Conservation (phyloP, 1,140 invertebrate species). For the Rhynchophorus ferrugineus region DNA sequence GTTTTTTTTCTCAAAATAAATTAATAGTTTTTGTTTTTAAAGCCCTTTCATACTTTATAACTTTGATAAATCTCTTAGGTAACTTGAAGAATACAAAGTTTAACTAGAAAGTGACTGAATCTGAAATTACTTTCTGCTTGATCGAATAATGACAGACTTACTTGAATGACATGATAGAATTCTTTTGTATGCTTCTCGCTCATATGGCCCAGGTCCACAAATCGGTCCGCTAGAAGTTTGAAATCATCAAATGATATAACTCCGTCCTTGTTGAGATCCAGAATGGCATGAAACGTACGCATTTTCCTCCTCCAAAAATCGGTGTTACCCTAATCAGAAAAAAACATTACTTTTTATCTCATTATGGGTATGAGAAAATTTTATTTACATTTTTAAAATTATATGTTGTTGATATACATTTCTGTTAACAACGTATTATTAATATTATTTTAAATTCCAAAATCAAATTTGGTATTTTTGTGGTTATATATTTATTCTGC, state of each 20-base stretch:
- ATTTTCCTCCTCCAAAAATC: constrained; percentile 86
- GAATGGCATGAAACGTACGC: constrained; percentile 69
- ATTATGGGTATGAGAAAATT: neutral
- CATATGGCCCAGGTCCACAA: constrained; percentile 64
- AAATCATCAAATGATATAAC: constrained; percentile 76
- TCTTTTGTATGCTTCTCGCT: constrained; percentile 52
- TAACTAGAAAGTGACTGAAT: neutral
- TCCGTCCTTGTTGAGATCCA: constrained; percentile 81
- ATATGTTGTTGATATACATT: too few relatives aligned
- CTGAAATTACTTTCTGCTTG: neutral
- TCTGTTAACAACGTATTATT: too few relatives aligned
- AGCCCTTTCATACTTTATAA: too few relatives aligned
- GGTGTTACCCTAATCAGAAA: constrained; percentile 54
- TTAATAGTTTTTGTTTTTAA: too few relatives aligned
- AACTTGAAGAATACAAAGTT: constrained; percentile 5
- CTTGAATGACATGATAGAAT: constrained; percentile 58
- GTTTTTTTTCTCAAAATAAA: too few relatives aligned
- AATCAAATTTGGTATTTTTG: too few relatives aligned
- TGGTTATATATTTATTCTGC: too few relatives aligned
- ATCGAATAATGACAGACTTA: constrained; percentile 36
- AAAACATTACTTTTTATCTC: neutral
- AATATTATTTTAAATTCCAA: too few relatives aligned
- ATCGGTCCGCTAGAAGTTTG: constrained; percentile 60
- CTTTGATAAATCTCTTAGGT: too few relatives aligned
- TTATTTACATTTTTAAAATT: neutral